A percentile compares a stretch with the other conserved stretches of the same genome.
Conservation (phyloP, 2,113 vertebrate genomes). For the Tringa solitaria region DNA sequence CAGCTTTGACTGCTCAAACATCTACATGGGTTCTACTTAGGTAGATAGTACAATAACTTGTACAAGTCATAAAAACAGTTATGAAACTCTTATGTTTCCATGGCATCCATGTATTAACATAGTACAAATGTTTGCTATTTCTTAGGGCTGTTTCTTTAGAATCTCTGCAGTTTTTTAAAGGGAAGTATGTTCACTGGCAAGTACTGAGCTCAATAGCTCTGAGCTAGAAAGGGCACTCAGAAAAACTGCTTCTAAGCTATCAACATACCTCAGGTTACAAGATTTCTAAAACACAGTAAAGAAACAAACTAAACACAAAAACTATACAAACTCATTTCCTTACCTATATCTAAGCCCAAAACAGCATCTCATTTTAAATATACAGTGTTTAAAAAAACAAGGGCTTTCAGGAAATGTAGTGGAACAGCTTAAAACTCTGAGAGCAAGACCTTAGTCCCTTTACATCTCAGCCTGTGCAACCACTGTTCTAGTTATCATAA, state of each 20-base stretch:
- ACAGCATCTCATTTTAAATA: neutral
- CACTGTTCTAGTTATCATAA: neutral
- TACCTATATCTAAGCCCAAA: neutral
- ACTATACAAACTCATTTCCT: neutral
- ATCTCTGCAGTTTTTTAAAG: neutral
- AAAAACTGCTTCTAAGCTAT: neutral
- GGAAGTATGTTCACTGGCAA: neutral
- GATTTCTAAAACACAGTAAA: neutral
- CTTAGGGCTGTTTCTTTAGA: slow-evolving; percentile 8
- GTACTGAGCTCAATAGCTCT: neutral
- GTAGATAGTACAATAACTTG: slow-evolving; percentile 39
- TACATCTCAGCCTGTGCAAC: neutral
- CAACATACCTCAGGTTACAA: neutral
- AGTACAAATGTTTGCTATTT: slow-evolving; percentile 9
- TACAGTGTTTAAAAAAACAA: neutral
- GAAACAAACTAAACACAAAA: neutral
- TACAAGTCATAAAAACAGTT: slow-evolving; percentile 25
- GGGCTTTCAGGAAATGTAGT: neutral
- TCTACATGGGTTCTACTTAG: slow-evolving; percentile 34
- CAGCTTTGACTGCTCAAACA: neutral
- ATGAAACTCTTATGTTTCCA: slow-evolving; percentile 32
- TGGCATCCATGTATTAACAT: slow-evolving; percentile 6
- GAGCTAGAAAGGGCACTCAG: neutral
- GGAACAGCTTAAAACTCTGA: neutral
- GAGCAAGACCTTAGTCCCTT: neutral